Evolutionary conservation across 2,113 vertebrate genomes (phyloP), one percentile per base, ranked within the genome.

Genomic region (Panthera uncia): DNA sequence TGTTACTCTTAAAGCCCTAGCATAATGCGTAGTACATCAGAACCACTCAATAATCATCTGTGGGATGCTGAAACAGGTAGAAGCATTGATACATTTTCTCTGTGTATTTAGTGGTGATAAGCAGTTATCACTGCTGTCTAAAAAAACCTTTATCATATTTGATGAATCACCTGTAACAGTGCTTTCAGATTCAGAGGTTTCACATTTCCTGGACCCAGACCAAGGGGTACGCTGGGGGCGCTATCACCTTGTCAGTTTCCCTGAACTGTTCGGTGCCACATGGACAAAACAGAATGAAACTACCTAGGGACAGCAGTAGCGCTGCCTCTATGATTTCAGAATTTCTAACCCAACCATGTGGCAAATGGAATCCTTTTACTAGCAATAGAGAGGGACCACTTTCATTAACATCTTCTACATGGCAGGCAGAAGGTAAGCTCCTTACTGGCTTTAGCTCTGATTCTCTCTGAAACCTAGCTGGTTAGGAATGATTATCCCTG

Each of bases 241-340:
- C 69, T 83, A 31, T 80, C 65, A 38, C 68, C 50, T 41, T 61
- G 29, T 69, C 36, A 41, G 15, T 88, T 96, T 95, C n/a, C 21
- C 25, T 78, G 36, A 85, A 55, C 10, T 78, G 6, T 33, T 71
- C 21, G 52, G 25, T 33, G 13, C 13, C 16, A 88, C 8, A 13
- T 21, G 80, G 55, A 91, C 57, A 97, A n/a, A 80, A 94, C 15
- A 96, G 38, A 76, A 81, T 18, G n/a, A 41, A 73, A 50, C 76
- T 41, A 69, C 6, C 9, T 48, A 31, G 25, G 23, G 33, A 27
- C 1, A 65, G 36, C 15, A 19, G n/a, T 66, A 19, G 3, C 45
- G 4, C 23, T 73, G 3, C 36, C 45, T 90, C 38, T 31, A 4
- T 36, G 71, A 36, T 31, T 65, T 90, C 10, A 57, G 79, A 69